A percentile compares a stretch with the other conserved stretches of the same genome.
Conservation (phyloP, 2,888 invertebrate species). For the Zhuqinia jingwanae region DNA sequence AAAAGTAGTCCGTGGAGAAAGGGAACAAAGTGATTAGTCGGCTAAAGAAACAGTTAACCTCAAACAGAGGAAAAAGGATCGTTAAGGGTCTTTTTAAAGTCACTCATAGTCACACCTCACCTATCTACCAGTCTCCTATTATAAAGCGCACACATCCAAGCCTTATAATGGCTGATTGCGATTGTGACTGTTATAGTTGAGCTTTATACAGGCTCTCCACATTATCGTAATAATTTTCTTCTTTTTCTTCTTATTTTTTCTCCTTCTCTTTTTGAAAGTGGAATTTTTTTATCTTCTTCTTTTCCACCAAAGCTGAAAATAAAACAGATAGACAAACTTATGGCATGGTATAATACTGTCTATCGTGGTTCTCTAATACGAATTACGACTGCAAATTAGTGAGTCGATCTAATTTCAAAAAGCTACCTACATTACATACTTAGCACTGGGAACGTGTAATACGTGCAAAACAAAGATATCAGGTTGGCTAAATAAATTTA, state of each 20-base stretch:
- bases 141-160: background rate
- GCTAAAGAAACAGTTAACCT: conserved; percentile 65
- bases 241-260: background rate
- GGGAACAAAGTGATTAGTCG: conserved; percentile 64
- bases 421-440: too few relatives aligned
- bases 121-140: background rate
- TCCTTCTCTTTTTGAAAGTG: too few relatives aligned
- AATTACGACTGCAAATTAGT: too few relatives aligned
- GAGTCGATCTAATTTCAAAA: too few relatives aligned
- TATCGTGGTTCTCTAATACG: too few relatives aligned
- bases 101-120: conserved; percentile 38
- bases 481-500: too few relatives aligned
- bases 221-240: conserved; percentile 18
- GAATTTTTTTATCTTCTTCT: too few relatives aligned
- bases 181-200: background rate
- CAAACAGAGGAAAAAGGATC: conserved; percentile 52
- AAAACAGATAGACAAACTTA: too few relatives aligned
- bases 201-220: background rate
- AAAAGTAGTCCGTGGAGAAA: conserved; percentile 65
- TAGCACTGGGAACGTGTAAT: too few relatives aligned
- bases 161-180: background rate
- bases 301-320: background rate
- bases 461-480: too few relatives aligned
- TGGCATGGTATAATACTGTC: too few relatives aligned
- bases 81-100: conserved; percentile 59